These are phyloP conservation scores for Trochalopteron elliotii DNA, from an alignment of 2,113 vertebrate species.

Conservation along the genomic window DNA sequence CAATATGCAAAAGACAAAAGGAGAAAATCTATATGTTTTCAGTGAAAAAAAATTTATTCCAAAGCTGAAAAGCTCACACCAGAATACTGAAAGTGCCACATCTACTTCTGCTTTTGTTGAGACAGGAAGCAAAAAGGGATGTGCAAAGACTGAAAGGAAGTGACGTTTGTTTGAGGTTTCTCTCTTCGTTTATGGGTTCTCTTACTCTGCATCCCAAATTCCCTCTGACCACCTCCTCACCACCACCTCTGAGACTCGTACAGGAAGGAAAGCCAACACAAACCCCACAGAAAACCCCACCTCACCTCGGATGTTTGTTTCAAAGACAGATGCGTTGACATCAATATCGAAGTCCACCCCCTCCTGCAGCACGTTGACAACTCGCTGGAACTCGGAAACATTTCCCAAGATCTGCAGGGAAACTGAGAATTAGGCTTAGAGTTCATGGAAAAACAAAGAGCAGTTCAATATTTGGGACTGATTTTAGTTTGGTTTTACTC, in stretches of 20 bases:
- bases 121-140: not conserved
- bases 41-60: not conserved
- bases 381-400: slow-evolving; percentile 90
- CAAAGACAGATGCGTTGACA: slow-evolving; percentile 96
- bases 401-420: slow-evolving; percentile 89
- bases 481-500: not conserved
- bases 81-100: not conserved
- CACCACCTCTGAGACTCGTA: fast-evolving
- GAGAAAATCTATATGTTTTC: not conserved
- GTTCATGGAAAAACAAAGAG: not conserved
- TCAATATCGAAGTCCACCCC: slow-evolving; percentile 93
- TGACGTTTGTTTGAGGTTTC: not conserved
- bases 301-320: slow-evolving; percentile 98
- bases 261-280: not conserved
- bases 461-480: no score
- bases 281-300: fast-evolving
- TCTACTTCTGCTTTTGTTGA: not conserved
- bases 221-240: not conserved
- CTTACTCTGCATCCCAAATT: not conserved
- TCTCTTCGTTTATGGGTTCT: fast-evolving
- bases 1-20: fast-evolving
- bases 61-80: not conserved
- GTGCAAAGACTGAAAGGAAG: not conserved
- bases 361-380: slow-evolving; percentile 89
- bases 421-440: not conserved